A percentile compares a stretch with the other conserved stretches of the same genome.
phyloP scores from a whole-genome alignment of 30 jellyfish, hydroid and myxozoan species.

The Aurelia coerulea region DNA sequence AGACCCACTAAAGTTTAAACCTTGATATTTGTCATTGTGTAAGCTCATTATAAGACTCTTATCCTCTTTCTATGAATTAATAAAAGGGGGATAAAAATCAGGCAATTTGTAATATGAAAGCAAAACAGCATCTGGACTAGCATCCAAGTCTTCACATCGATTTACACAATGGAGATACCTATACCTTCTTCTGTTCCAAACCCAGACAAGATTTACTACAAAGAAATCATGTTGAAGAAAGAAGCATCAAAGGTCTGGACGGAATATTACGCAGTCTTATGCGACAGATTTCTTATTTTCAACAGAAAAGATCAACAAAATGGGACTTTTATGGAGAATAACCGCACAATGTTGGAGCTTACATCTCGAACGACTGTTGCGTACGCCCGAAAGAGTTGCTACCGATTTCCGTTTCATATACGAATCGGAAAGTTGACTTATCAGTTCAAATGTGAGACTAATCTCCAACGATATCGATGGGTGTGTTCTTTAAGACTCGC shows the following conservation, averaged over 20 bases:
- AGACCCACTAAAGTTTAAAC: too few species aligned
- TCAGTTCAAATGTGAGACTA: slow-evolving; percentile 92
- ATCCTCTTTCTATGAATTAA: too few species aligned
- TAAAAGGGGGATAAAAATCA: too few species aligned
- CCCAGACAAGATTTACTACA: slow-evolving; percentile 73
- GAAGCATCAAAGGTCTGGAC: slow-evolving; percentile 89
- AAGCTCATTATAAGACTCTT: too few species aligned
- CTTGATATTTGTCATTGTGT: too few species aligned
- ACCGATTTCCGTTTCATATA: slow-evolving; percentile 93
- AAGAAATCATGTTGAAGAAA: slow-evolving; percentile 85
- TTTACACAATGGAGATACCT: slow-evolving; percentile 48
- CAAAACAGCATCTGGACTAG: too few species aligned
- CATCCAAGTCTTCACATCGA: background rate
- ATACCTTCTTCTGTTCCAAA: slow-evolving; percentile 51
- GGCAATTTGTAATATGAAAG: too few species aligned
- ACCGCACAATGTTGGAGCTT: slow-evolving; percentile 79
- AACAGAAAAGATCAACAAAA: slow-evolving; percentile 71
- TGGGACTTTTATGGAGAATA: slow-evolving; percentile 73
- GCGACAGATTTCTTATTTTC: slow-evolving; percentile 60
- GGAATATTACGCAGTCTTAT: slow-evolving; percentile 89
- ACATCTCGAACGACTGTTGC: slow-evolving; percentile 72
- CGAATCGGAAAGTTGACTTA: slow-evolving; percentile 73
- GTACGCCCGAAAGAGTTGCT: slow-evolving; percentile 77
- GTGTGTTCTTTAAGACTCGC: slow-evolving; percentile 90
- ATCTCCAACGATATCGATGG: slow-evolving; percentile 97